Percentiles rank a stretch among this genome's conserved stretches.
Evolutionary conservation across 2,888 invertebrate genomes (phyloP).

Genomic region (Cerastoderma edule): DNA sequence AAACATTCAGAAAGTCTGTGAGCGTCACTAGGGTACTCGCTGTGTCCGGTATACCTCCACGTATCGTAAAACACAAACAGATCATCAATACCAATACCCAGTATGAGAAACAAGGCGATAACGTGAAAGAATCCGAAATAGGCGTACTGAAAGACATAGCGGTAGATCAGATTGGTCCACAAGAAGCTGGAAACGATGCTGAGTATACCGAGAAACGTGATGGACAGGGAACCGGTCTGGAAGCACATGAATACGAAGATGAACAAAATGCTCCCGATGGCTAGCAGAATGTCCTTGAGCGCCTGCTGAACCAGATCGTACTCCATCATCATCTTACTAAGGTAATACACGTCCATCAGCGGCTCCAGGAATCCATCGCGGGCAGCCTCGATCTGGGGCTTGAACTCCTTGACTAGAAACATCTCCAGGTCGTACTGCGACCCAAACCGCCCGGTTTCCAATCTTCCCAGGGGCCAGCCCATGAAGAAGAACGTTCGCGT

Average conservation of each 20-base stretch:
- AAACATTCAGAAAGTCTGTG: conserved; percentile 77
- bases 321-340: conserved; percentile 62
- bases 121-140: conserved; percentile 82
- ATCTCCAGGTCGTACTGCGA: conserved; percentile 32
- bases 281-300: conserved; percentile 67
- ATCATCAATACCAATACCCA: conserved; percentile 82
- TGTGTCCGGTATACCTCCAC: conserved; percentile 75
- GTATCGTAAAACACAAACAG: conserved; percentile 81
- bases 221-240: conserved; percentile 62
- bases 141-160: conserved; percentile 63
- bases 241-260: conserved; percentile 74
- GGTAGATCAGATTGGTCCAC: conserved; percentile 71
- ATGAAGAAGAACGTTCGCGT: conserved; percentile 59
- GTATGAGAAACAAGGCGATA: conserved; percentile 80
- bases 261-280: conserved; percentile 72
- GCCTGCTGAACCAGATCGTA: conserved; percentile 66
- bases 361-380: conserved; percentile 54
- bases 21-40: conserved; percentile 64
- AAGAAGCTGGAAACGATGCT: conserved; percentile 68
- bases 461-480: conserved; percentile 62
- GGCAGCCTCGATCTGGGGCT: conserved; percentile 58
- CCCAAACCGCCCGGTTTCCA: conserved; percentile 33
- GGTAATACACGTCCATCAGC: conserved; percentile 56
- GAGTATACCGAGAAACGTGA: conserved; percentile 64
- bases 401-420: conserved; percentile 52